Evolutionary conservation across 1,140 invertebrate species (phyloP).

Genomic region (Andrena cerasifolii): DNA sequence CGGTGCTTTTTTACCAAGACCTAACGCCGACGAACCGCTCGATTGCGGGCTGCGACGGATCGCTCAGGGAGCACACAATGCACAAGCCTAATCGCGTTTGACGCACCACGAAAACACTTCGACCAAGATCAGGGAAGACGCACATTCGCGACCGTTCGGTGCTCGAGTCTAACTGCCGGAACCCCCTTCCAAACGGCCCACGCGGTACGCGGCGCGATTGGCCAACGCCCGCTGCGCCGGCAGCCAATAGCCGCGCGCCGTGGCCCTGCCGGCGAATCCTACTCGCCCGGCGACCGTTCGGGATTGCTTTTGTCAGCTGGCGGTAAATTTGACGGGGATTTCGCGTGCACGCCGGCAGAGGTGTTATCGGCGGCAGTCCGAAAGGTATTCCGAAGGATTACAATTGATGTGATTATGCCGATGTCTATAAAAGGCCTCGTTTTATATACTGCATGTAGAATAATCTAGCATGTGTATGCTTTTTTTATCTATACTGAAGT

Average conservation of each 20-base stretch:
- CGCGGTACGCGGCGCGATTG: conserved; percentile 50
- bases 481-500: too few species aligned
- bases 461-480: too few species aligned
- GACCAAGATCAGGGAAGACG: conserved; percentile 30
- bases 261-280: conserved; percentile 29
- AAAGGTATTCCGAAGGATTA: not conserved
- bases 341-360: not conserved
- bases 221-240: conserved; percentile 4
- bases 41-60: not conserved
- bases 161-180: conserved; percentile 69
- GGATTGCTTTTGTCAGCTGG: conserved; percentile 34
- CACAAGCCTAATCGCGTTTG: conserved; percentile 9
- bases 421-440: too few species aligned
- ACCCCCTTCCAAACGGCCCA: conserved; percentile 44
- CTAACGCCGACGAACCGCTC: not conserved
- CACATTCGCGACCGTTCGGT: conserved; percentile 55
- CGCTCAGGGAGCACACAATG: not conserved
- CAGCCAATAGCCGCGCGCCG: conserved; percentile 38
- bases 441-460: too few species aligned
- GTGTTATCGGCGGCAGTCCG: not conserved
- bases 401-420: too few species aligned
- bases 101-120: conserved; percentile 19
- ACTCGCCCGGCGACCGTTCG: conserved; percentile 7
- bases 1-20: too few species aligned
- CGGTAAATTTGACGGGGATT: conserved; percentile 39